Percentiles rank a stretch among this genome's conserved stretches.
Conservation (phyloP, 2,797 vertebrate genomes). For the Sparidentex hasta region DNA sequence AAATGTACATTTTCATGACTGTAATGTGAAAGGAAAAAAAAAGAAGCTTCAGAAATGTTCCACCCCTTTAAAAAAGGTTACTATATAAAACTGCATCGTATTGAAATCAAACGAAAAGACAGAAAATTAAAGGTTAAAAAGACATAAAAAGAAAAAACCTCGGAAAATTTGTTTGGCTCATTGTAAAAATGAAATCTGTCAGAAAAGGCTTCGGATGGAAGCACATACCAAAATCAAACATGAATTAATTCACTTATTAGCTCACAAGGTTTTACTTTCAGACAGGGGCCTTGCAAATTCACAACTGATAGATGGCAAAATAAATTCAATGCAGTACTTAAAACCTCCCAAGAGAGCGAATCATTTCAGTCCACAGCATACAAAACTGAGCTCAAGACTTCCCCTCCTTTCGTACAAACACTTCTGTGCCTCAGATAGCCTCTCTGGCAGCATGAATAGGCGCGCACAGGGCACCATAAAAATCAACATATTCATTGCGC, state of each 20-base stretch:
- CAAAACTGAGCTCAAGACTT: slow-evolving; percentile 43
- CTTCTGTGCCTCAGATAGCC: slow-evolving; percentile 44
- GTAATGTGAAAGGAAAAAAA: background rate
- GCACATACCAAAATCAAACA: background rate
- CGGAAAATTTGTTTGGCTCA: background rate
- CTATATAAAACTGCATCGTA: background rate
- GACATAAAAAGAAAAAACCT: background rate
- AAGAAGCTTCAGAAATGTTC: no score
- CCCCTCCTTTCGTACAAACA: slow-evolving; percentile 52
- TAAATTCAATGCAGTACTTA: slow-evolving; percentile 23
- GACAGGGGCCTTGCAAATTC: slow-evolving; percentile 1
- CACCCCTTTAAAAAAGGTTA: no score
- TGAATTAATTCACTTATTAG: background rate
- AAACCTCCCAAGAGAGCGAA: slow-evolving; percentile 37
- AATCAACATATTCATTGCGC: slow-evolving; percentile 72
- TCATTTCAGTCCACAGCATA: slow-evolving; percentile 42
- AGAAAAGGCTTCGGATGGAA: background rate
- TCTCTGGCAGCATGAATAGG: slow-evolving; percentile 52
- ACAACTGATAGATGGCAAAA: slow-evolving; percentile 20
- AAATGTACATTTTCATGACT: slow-evolving; percentile 1
- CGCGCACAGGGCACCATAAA: slow-evolving; percentile 54
- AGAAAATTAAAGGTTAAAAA: background rate
- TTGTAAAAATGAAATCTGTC: background rate
- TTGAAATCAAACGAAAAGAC: background rate
- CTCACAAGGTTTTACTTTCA: slow-evolving; percentile 26